Percentiles rank a stretch among this genome's conserved stretches.
Conservation (phyloP, 2,888 invertebrate genomes). For the Pocota personata region DNA sequence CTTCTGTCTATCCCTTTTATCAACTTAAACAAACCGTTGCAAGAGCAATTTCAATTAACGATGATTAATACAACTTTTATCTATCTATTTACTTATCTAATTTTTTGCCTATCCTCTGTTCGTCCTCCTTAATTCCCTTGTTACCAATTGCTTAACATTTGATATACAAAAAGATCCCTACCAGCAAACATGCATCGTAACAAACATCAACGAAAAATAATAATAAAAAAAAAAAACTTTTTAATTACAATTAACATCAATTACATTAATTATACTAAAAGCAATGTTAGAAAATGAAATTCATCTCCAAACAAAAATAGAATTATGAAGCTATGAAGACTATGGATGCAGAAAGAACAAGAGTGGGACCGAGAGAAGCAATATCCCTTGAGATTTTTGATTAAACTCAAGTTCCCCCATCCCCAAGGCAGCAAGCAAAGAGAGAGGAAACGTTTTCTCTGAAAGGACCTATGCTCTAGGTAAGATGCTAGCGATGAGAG, state of each 20-base stretch:
- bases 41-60: conserved; percentile 65
- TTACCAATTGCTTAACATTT: conserved; percentile 41
- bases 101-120: not conserved
- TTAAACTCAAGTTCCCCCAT: conserved; percentile 63
- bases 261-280: conserved; percentile 71
- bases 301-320: conserved; percentile 62
- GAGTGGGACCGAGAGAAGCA: conserved; percentile 1
- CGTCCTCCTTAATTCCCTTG: not conserved
- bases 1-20: not conserved
- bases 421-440: conserved; percentile 2
- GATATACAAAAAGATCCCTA: conserved; percentile 5
- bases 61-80: conserved; percentile 64
- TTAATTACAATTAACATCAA: conserved; percentile 73
- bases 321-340: conserved; percentile 53
- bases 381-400: conserved; percentile 67
- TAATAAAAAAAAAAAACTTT: conserved; percentile 48
- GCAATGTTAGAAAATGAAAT: conserved; percentile 68
- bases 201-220: conserved; percentile 6
- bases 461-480: conserved; percentile 39
- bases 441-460: conserved; percentile 13
- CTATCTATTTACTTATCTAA: conserved; percentile 20
- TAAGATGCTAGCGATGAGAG: conserved; percentile 43
- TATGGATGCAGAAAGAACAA: not conserved
- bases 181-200: conserved; percentile 16
- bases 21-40: conserved; percentile 50